phyloP scores from a whole-genome alignment of 1,140 invertebrate genomes.

The Panagrolaimus sp. region DNA sequence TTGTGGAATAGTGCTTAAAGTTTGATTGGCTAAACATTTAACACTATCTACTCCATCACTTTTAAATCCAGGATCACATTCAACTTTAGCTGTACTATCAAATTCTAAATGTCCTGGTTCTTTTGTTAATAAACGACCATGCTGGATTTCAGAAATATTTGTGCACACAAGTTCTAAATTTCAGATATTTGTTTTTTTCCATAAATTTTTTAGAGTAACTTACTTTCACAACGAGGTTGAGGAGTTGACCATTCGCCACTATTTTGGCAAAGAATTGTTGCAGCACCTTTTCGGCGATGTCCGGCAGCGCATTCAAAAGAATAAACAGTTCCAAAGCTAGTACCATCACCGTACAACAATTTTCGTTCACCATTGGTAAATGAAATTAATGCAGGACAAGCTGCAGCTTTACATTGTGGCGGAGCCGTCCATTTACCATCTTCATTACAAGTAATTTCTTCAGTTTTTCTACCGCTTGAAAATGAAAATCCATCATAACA shows the following conservation, averaged over 20 bases:
- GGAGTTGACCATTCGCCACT: conserved; percentile 91
- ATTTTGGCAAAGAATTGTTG: conserved; percentile 87
- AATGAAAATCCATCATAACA: conserved; percentile 94
- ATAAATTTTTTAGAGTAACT: conserved; percentile 44
- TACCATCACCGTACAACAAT: conserved; percentile 81
- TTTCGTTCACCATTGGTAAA: conserved; percentile 79
- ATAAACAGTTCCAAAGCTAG: conserved; percentile 89
- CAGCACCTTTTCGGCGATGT: conserved; percentile 77
- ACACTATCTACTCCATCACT: conserved; percentile 77
- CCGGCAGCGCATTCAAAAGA: conserved; percentile 88
- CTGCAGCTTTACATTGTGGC: conserved; percentile 51
- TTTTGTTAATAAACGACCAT: conserved; percentile 55
- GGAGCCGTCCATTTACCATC: conserved; percentile 49
- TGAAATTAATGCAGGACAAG: conserved; percentile 80
- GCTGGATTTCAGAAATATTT: conserved; percentile 67
- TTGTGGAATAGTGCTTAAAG: conserved; percentile 73
- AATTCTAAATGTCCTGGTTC: conserved; percentile 67
- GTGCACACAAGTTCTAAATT: conserved; percentile 70
- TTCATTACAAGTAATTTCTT: conserved; percentile 62
- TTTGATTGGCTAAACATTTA: conserved; percentile 76
- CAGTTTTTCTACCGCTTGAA: conserved; percentile 74
- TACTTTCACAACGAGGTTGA: conserved; percentile 78
- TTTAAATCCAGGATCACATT: conserved; percentile 82
- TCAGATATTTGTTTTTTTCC: not conserved
- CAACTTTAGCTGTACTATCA: conserved; percentile 82